phyloP scores from a whole-genome alignment of 2,888 invertebrate genomes.

The Rutpela maculata region DNA sequence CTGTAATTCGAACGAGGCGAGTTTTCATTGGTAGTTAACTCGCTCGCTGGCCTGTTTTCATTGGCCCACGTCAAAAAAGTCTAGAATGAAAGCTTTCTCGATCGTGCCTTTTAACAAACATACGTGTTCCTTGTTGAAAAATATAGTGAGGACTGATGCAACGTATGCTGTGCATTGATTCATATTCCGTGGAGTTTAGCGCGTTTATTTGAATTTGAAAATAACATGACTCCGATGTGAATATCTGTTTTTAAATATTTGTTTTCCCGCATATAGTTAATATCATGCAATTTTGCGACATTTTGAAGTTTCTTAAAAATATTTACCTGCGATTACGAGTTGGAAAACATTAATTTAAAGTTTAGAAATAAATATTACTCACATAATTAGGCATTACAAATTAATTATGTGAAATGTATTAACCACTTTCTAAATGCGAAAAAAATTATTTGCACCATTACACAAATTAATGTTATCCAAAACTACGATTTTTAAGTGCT shows the following conservation, averaged over 20 bases:
- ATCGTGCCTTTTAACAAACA: conserved; percentile 30
- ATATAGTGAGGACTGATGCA: conserved; percentile 33
- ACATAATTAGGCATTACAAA: neutral
- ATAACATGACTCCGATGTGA: neutral
- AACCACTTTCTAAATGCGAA: neutral
- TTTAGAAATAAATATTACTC: neutral
- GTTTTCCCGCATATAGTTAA: neutral
- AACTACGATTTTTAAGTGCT: too few relatives aligned
- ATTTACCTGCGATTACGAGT: neutral
- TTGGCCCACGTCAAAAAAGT: conserved; percentile 40
- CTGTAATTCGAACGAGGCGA: conserved; percentile 70
- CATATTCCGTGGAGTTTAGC: neutral
- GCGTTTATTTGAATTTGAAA: conserved; percentile 41
- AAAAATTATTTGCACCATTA: neutral
- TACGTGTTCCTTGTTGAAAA: conserved; percentile 36
- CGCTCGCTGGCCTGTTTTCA: conserved; percentile 74
- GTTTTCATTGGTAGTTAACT: conserved; percentile 74
- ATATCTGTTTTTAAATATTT: neutral
- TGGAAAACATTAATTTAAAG: neutral
- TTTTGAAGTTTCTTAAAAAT: neutral
- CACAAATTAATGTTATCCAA: neutral
- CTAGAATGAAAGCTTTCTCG: conserved; percentile 38
- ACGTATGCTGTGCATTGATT: conserved; percentile 41
- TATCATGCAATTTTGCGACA: neutral
- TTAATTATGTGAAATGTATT: neutral